Base-by-base conservation (phyloP, 2,797 vertebrate genomes). In the Pseudopleuronectes americanus region DNA sequence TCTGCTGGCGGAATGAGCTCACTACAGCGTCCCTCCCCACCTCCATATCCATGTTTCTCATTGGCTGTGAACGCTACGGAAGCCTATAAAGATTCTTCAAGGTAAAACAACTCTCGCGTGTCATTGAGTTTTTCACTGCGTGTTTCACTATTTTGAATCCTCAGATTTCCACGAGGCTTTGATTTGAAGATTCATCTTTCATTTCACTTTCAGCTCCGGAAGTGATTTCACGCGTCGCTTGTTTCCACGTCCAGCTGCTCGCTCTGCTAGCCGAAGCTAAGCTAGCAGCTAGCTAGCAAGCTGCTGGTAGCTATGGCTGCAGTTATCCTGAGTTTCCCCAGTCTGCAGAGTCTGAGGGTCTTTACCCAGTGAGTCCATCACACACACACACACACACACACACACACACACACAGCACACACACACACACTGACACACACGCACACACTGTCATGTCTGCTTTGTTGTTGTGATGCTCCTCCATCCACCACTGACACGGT, bases 351-450 rank as follows among this genome's bases (percentile, higher is more conserved):
- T 68, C 65, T 93, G 68, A 92, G 86, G 69, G 75, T 73, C 48
- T 90, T 90, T 14, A 84, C 91, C 73, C 93, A 89, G 94, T 95
- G 87, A 95, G 94, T 92, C 69, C n/a, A 68, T 45, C 1, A 19
- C 17, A 10, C 0, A 4, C 0, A 45, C 17, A 19, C 43, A 45
- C 16, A 19, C 41, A 43, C 41, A 16, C 41, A 43, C 41, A 16
- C 38, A 4, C 3, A 43, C 41, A 43, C 41, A 3, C 3, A 16
- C 41, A 16, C 5, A 17, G 17, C 41, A 3, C 3, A 16, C 41
- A 16, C 5, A 17, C 3, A 3, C 13, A 16, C 41, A 43, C 9
- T 41, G 13, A 14, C 16, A 33, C 41, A 16, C 13, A 33, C 41
- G 5, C 13, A 1, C 41, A 12, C 10, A 51, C 49, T 26, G 5